Percentiles rank a stretch among this genome's conserved stretches.
These are phyloP conservation scores for Nasonia giraulti DNA, from an alignment of 1,140 invertebrate genomes.

Conservation along the genomic window DNA sequence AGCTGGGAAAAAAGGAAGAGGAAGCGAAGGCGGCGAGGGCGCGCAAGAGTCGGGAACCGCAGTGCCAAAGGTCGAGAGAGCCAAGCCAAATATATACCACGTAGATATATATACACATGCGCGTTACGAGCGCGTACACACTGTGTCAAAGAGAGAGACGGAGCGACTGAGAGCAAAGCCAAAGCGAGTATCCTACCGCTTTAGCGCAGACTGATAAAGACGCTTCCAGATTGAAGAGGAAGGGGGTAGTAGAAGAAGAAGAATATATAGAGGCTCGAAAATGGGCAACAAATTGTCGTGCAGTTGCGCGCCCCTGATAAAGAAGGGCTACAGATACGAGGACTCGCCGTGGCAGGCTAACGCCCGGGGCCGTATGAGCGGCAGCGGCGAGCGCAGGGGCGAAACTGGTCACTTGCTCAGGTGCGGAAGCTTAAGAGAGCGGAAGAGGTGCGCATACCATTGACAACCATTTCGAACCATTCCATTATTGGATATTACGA, in stretches of 20 bases:
- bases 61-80: conserved; percentile 50
- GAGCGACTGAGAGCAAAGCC: conserved; percentile 33
- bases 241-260: conserved; percentile 43
- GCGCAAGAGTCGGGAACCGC: conserved; percentile 32
- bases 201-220: conserved; percentile 43
- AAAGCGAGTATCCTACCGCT: not conserved
- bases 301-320: conserved; percentile 93
- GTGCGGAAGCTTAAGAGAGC: conserved; percentile 79
- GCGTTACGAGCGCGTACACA: not conserved
- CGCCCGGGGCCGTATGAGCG: conserved; percentile 39
- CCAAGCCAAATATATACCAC: conserved; percentile 40
- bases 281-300: conserved; percentile 98
- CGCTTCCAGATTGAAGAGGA: conserved; percentile 24
- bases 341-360: conserved; percentile 91
- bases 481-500: conserved; percentile 60
- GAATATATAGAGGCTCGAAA: conserved; percentile 54
- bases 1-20: not conserved
- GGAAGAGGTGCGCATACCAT: conserved; percentile 75
- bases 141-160: conserved; percentile 43
- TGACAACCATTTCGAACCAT: conserved; percentile 65
- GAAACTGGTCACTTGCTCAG: conserved; percentile 93
- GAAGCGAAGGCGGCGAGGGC: not conserved
- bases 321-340: conserved; percentile 95
- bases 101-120: not conserved
- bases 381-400: conserved; percentile 78